phyloP scores from a whole-genome alignment of 2,113 vertebrate genomes.

The Elaphurus davidianus region DNA sequence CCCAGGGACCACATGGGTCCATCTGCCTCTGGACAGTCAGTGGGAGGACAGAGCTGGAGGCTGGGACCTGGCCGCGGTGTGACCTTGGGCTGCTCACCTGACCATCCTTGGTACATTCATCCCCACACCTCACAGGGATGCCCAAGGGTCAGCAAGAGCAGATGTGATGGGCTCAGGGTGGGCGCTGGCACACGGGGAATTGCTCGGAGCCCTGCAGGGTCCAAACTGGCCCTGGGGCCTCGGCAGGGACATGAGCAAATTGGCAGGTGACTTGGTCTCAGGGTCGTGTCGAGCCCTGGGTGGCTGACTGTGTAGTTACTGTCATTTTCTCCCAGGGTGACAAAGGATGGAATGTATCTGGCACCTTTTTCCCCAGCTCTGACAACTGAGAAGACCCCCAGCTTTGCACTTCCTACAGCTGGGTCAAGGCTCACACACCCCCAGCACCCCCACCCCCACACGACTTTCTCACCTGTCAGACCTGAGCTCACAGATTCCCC shows the following conservation, averaged over 20 bases:
- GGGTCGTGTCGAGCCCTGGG: not conserved
- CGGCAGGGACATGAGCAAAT: accelerated
- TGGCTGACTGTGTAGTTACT: not conserved
- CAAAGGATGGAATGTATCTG: not conserved
- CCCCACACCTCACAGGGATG: not conserved
- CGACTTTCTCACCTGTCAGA: not conserved
- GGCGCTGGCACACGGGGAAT: not conserved
- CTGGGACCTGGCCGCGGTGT: not conserved
- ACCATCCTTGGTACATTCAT: not conserved
- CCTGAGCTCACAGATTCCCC: not conserved
- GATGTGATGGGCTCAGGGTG: not conserved
- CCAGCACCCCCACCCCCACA: not conserved
- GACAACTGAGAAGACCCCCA: not conserved
- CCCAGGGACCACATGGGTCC: not conserved
- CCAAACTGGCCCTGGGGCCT: not conserved
- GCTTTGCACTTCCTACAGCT: not conserved
- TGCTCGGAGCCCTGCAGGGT: accelerated
- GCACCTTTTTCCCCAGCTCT: not conserved
- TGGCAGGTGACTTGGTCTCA: not conserved
- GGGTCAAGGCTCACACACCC: not conserved
- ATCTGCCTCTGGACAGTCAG: not conserved
- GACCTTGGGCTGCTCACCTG: not conserved
- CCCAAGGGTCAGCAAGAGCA: not conserved
- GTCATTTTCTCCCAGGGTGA: not conserved
- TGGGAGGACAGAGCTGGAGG: not conserved